Evolutionary conservation across 2,797 vertebrate genomes (phyloP), one percentile per base, ranked within the genome.

Genomic region (Tokudaia tokunoshimensis): DNA sequence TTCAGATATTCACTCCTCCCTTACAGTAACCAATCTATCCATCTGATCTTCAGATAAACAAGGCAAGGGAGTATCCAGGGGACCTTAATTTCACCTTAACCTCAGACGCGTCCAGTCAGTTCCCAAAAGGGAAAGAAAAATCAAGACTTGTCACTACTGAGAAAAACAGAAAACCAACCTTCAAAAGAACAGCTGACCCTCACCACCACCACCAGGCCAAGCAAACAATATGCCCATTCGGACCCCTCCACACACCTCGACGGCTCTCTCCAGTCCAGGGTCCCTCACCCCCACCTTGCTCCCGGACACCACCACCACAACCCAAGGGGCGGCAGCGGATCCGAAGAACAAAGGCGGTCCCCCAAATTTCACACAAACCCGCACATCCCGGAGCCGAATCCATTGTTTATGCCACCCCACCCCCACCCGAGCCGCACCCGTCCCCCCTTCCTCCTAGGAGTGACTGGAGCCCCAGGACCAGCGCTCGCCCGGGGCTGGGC

Each of bases 331-430:
- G 81, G 76, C 4, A 97, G 95, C 81, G 8, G 61, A 76, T 50
- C 31, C 91, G 37, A 55, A 92, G 96, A 98, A 98, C 98, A 98
- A 98, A 98, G 97, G 96, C 93, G 89, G 88, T 24, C 93, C 85
- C 97, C 96, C 90, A n/a, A 96, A 94, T 80, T 89, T 2, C 11
- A 82, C 92, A 78, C 79, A 90, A n/a, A 83, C 85, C 34, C n/a
- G 92, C 22, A 94, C 37, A 96, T 78, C 91, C 96, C 50, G n/a
- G 63, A 70, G 95, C 89, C 79, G 22, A 83, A 85, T 91, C 98
- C 98, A 98, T 98, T 99, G 98, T 98, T 98, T 98, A 98, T 98
- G 83, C 96, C 96, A 98, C 98, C 97, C 97, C 97, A 89, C 97
- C 97, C 97, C 97, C 97, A 94, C 78, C 59, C 61, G 91, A 37